Conservation (phyloP, 2,797 vertebrate genomes). For the Gymnocypris eckloni region DNA sequence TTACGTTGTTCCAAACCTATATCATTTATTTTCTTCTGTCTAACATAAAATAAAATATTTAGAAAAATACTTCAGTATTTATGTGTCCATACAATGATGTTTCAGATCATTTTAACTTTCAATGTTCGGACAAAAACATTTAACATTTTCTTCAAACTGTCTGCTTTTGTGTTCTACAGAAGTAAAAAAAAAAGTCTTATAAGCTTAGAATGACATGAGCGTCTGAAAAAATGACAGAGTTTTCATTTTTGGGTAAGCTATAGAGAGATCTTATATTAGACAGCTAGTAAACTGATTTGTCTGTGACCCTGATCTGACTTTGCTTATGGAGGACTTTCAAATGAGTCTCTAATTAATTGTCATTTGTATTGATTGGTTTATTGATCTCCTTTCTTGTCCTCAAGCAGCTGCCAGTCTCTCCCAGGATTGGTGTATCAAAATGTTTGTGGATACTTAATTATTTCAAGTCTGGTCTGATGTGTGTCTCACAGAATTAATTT, state of each 20-base stretch:
- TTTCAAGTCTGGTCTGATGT: slow-evolving; percentile 23
- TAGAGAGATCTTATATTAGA: not conserved
- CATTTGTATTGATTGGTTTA: not conserved
- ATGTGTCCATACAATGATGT: not conserved
- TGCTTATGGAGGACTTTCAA: not conserved
- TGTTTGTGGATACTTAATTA: slow-evolving; percentile 19
- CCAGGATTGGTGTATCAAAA: slow-evolving; percentile 2
- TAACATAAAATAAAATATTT: not conserved
- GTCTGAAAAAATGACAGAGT: not conserved
- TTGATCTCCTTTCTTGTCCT: not conserved
- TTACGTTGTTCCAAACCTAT: not conserved
- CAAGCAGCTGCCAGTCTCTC: not conserved
- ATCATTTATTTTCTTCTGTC: not conserved
- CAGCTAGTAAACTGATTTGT: not conserved
- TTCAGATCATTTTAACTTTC: not conserved
- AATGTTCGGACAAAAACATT: not conserved
- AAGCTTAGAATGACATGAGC: not conserved
- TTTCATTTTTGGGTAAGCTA: not conserved
- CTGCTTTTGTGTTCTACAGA: not conserved
- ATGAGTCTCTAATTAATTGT: not conserved
- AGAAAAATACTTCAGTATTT: not conserved
- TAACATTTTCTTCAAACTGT: not conserved
- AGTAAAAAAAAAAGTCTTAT: not conserved
- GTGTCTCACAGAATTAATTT: not conserved
- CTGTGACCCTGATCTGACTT: slow-evolving; percentile 10